phyloP scores from a whole-genome alignment of 2,888 invertebrate genomes.

The Aspidiotus destructor region DNA sequence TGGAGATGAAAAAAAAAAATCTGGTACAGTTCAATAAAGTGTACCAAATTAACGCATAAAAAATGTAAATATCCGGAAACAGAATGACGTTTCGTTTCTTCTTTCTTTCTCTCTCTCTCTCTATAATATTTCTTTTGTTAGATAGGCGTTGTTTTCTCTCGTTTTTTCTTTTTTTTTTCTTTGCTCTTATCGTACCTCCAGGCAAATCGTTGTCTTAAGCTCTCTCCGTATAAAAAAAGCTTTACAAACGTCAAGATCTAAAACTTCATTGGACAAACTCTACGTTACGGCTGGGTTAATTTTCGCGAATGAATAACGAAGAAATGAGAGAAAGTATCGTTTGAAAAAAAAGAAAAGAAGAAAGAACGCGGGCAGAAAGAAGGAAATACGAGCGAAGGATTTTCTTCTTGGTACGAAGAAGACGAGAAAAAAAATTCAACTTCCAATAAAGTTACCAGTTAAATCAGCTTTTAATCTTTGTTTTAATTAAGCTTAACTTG shows the following conservation, averaged over 20 bases:
- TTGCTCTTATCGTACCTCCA: background rate
- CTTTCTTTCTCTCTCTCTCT: background rate
- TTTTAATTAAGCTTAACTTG: constrained; percentile 33
- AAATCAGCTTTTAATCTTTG: constrained; percentile 27
- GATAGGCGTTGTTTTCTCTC: too few species aligned
- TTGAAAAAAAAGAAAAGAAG: constrained; percentile 2
- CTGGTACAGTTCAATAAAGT: too few species aligned
- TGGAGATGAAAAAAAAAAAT: too few species aligned
- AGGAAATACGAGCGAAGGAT: too few species aligned
- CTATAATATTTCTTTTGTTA: too few species aligned
- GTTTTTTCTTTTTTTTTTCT: background rate
- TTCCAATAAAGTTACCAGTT: constrained; percentile 31
- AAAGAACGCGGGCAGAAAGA: background rate
- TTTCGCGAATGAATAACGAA: constrained; percentile 27
- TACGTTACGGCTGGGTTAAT: constrained; percentile 32
- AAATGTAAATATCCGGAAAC: background rate
- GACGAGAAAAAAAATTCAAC: constrained; percentile 20
- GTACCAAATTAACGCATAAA: background rate
- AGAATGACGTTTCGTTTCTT: background rate
- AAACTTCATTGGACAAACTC: constrained; percentile 8
- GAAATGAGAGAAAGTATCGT: constrained; percentile 13
- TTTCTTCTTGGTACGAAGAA: background rate
- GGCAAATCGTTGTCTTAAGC: constrained; percentile 10
- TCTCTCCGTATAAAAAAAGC: background rate
- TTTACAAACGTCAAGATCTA: constrained; percentile 22